These are phyloP conservation scores for Drosophila oshimai DNA, from an alignment of 1,140 invertebrate genomes.

Conservation along the genomic window DNA sequence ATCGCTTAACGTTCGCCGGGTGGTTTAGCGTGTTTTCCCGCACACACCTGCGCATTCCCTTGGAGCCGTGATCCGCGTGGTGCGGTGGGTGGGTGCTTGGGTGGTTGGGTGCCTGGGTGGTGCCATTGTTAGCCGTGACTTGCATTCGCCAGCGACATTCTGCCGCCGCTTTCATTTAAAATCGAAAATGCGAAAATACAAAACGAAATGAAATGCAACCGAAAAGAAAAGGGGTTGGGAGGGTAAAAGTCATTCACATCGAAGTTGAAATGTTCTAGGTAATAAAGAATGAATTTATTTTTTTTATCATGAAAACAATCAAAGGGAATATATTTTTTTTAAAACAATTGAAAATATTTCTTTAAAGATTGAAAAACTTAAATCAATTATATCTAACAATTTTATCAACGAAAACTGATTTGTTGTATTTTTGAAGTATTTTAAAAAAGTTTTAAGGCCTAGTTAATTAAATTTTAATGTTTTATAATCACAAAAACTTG, in stretches of 20 bases:
- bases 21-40: constrained; percentile 65
- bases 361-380: no score
- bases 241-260: background rate
- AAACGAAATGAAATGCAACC: constrained; percentile 56
- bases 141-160: constrained; percentile 37
- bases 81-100: background rate
- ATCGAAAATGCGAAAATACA: constrained; percentile 70
- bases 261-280: background rate
- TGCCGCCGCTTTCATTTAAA: constrained; percentile 62
- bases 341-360: no score
- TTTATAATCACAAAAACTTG: no score
- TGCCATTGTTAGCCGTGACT: constrained; percentile 41
- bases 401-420: no score
- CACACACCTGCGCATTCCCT: constrained; percentile 70
- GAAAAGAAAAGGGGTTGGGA: background rate
- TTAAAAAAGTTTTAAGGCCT: no score
- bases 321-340: no score
- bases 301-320: background rate
- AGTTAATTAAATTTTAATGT: no score
- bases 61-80: constrained; percentile 5
- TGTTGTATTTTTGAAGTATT: no score
- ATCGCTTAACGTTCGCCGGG: constrained; percentile 67
- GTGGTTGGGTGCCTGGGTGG: background rate
- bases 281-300: no score
- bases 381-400: no score